Conservation (phyloP, 2,797 vertebrate genomes). For the Oreortyx pictus region DNA sequence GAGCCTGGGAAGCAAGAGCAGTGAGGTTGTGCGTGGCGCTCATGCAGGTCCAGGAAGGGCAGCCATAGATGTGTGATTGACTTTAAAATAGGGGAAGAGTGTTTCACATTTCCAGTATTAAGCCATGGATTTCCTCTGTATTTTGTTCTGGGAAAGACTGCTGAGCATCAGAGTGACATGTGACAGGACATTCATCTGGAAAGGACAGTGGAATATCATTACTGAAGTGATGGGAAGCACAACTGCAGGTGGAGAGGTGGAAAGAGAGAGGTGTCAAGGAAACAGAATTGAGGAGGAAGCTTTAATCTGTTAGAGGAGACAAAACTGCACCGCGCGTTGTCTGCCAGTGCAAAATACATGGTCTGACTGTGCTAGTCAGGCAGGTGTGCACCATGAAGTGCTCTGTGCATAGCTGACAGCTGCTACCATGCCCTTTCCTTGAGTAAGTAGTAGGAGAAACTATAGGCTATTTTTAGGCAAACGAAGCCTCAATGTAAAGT, state of each 20-base stretch:
- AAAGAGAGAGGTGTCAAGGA: neutral
- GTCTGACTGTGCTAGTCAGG: neutral
- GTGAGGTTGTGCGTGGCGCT: neutral
- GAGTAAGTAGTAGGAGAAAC: neutral
- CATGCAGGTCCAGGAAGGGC: rapidly evolving
- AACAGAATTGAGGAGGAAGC: neutral
- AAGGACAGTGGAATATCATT: neutral
- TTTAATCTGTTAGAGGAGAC: neutral
- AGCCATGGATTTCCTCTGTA: neutral
- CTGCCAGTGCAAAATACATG: neutral
- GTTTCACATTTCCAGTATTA: neutral
- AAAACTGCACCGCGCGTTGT: neutral
- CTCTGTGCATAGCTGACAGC: neutral
- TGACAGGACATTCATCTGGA: neutral
- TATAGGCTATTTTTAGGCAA: neutral
- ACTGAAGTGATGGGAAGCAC: neutral
- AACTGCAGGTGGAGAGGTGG: neutral
- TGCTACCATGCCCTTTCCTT: neutral
- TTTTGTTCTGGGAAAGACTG: neutral
- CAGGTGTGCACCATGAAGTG: neutral
- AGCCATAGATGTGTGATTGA: neutral
- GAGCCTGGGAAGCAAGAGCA: neutral
- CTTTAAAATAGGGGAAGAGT: neutral
- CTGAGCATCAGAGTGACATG: neutral
- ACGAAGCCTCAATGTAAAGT: neutral